phyloP scores from a whole-genome alignment of 1,140 invertebrate species.

The Lerema accius region DNA sequence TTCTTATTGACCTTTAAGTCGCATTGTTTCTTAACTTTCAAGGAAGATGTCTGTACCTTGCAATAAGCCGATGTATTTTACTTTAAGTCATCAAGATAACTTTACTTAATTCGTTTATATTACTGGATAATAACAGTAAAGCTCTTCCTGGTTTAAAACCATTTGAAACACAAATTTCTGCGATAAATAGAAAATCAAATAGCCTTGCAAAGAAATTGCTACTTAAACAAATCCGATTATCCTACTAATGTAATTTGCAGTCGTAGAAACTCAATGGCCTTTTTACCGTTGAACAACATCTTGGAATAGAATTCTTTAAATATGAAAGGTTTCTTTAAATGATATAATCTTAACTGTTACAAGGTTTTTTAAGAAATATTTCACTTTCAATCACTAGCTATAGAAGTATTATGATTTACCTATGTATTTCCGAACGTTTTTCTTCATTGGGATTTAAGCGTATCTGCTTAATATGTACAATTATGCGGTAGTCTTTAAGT shows the following conservation, averaged over 20 bases:
- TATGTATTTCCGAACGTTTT: no score
- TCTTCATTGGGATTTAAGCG: no score
- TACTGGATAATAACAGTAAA: constrained; percentile 1
- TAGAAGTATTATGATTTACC: no score
- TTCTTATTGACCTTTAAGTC: neutral
- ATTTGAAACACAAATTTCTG: constrained; percentile 17
- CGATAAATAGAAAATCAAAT: constrained; percentile 20
- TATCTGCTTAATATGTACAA: no score
- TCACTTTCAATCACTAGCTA: no score
- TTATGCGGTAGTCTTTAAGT: no score
- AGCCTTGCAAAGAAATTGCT: constrained; percentile 34
- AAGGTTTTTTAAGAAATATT: no score
- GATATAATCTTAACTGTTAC: neutral
- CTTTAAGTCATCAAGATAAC: constrained; percentile 13
- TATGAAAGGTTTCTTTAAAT: neutral
- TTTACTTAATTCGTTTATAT: constrained; percentile 22
- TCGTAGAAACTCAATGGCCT: constrained; percentile 49
- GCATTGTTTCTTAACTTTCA: neutral
- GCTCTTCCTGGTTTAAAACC: constrained; percentile 4
- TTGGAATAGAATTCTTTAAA: neutral
- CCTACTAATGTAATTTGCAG: constrained; percentile 53
- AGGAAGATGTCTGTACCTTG: neutral
- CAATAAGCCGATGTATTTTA: constrained; percentile 23
- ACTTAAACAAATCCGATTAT: constrained; percentile 49
- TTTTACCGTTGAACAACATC: constrained; percentile 40